phyloP scores from a whole-genome alignment of 2,113 vertebrate species.

The Picathartes gymnocephalus region DNA sequence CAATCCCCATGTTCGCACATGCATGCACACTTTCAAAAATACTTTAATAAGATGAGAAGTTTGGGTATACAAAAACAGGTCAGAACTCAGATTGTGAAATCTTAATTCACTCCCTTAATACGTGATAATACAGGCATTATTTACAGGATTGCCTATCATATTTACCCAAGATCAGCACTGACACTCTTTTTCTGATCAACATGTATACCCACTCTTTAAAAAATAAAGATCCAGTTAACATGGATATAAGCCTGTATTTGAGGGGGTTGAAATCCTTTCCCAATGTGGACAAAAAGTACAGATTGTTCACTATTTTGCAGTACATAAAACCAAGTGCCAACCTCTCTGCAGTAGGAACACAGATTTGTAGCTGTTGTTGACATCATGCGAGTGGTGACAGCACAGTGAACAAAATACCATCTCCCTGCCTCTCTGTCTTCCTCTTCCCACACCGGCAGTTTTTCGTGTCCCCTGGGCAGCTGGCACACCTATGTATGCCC shows the following conservation, averaged over 20 bases:
- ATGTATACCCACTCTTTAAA: neutral
- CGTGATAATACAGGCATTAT: neutral
- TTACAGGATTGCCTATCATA: neutral
- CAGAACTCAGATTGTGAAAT: neutral
- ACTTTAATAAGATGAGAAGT: neutral
- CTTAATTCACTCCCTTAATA: neutral
- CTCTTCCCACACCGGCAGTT: neutral
- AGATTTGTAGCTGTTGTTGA: neutral
- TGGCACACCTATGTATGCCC: neutral
- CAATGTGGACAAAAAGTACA: neutral
- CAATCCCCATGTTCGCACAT: neutral
- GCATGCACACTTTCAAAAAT: neutral
- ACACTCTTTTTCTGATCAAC: neutral
- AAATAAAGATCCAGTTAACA: neutral
- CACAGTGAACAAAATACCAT: neutral
- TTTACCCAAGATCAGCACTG: neutral
- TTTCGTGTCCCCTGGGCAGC: neutral
- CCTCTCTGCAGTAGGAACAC: neutral
- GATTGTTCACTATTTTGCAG: neutral
- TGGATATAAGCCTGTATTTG: neutral
- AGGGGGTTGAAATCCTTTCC: neutral
- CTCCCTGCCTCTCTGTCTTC: neutral
- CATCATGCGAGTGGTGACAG: rapidly evolving
- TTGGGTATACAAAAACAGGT: neutral
- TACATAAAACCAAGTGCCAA: neutral